A percentile compares a stretch with the other conserved stretches of the same genome.
phyloP scores from a whole-genome alignment of 2,888 invertebrate species.

The Cetonia aurata region DNA sequence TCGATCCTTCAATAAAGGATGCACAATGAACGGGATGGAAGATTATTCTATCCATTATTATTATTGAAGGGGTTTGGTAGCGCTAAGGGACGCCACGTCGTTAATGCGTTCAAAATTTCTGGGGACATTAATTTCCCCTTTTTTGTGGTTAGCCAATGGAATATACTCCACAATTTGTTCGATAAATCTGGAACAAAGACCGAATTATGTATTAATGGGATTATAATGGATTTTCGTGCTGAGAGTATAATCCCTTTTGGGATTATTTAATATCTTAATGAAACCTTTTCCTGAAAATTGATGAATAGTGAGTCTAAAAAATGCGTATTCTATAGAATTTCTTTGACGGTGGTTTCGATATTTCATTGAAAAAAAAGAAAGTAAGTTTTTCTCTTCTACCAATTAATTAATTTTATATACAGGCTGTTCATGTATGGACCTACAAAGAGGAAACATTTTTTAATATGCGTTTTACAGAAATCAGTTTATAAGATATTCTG shows the following conservation, averaged over 20 bases:
- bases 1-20: too few species aligned
- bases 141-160: not conserved
- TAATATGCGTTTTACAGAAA: too few species aligned
- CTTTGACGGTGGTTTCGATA: too few species aligned
- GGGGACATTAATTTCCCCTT: slow-evolving; percentile 21
- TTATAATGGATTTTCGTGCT: slow-evolving; percentile 21
- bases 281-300: slow-evolving; percentile 14
- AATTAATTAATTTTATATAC: too few species aligned
- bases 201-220: slow-evolving; percentile 32
- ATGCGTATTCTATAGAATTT: too few species aligned
- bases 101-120: slow-evolving; percentile 13
- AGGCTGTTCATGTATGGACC: too few species aligned
- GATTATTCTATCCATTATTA: not conserved
- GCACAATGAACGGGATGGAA: too few species aligned
- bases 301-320: not conserved
- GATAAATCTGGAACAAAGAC: not conserved
- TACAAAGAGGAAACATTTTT: too few species aligned
- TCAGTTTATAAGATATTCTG: too few species aligned
- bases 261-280: slow-evolving; percentile 26
- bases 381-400: too few species aligned
- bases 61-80: slow-evolving; percentile 1
- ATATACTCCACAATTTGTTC: not conserved
- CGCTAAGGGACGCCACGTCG: not conserved
- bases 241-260: slow-evolving; percentile 14
- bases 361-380: too few species aligned